Evolutionary conservation across 2,113 vertebrate genomes (phyloP).

Genomic region (Colius striatus): DNA sequence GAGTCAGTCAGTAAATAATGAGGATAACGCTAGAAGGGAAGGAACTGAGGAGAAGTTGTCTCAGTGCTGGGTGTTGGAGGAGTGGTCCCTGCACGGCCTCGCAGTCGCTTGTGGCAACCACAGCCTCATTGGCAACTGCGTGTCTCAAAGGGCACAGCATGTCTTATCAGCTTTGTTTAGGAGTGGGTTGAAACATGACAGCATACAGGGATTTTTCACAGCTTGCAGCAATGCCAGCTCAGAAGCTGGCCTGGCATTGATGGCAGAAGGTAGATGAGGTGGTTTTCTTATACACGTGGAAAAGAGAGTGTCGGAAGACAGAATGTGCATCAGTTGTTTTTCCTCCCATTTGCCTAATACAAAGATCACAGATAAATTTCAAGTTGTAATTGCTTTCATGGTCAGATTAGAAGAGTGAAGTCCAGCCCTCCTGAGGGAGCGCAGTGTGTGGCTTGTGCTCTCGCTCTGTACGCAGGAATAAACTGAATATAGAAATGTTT

Average conservation of each 20-base stretch:
- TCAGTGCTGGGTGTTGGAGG: neutral
- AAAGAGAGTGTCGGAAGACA: neutral
- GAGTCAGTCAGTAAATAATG: slow-evolving; percentile 57
- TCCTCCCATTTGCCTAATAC: neutral
- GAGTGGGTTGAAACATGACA: neutral
- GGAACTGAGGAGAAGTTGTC: slow-evolving; percentile 25
- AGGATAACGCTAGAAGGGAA: slow-evolving; percentile 43
- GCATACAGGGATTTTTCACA: neutral
- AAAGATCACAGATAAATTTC: neutral
- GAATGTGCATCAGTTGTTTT: neutral
- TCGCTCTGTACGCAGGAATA: neutral
- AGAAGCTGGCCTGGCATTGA: neutral
- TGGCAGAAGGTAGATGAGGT: neutral
- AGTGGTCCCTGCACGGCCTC: neutral
- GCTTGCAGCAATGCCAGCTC: neutral
- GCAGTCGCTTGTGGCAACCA: neutral
- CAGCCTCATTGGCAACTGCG: neutral
- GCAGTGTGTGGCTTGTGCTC: neutral
- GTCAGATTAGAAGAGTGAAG: neutral
- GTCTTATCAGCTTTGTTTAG: neutral
- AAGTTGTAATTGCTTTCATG: neutral
- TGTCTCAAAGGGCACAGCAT: neutral
- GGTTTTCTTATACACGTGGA: neutral
- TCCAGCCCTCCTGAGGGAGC: neutral
- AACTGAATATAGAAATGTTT: neutral